A percentile compares a stretch with the other conserved stretches of the same genome.
Evolutionary conservation across 1,140 invertebrate genomes (phyloP).

Genomic region (Periplaneta americana): DNA sequence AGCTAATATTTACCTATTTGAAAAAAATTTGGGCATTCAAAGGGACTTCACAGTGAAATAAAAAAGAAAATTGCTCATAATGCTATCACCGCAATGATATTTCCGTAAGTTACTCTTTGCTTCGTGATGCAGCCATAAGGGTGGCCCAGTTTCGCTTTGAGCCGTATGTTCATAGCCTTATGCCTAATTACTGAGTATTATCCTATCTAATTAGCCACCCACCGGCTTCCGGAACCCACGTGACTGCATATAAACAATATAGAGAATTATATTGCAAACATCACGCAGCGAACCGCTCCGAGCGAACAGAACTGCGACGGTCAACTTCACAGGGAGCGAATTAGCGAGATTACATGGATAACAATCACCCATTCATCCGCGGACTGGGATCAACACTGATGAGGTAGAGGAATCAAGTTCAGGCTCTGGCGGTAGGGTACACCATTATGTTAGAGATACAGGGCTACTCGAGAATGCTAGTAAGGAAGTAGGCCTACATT

Average conservation of each 20-base stretch:
- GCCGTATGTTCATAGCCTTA: background rate
- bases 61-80: too few relatives aligned
- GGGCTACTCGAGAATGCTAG: too few relatives aligned
- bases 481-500: too few relatives aligned
- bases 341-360: too few relatives aligned
- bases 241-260: background rate
- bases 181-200: background rate
- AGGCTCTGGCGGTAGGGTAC: background rate
- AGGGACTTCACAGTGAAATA: too few relatives aligned
- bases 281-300: background rate
- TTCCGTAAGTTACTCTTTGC: background rate
- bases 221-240: background rate
- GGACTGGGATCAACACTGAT: too few relatives aligned
- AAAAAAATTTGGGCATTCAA: too few relatives aligned
- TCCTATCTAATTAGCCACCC: background rate
- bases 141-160: background rate
- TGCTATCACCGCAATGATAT: too few relatives aligned
- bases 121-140: too few relatives aligned
- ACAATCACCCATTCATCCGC: too few relatives aligned
- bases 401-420: too few relatives aligned
- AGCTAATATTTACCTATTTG: too few relatives aligned
- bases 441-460: background rate
- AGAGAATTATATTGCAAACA: background rate
- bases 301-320: background rate
- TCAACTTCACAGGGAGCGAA: background rate